phyloP scores from a whole-genome alignment of 2,113 vertebrate species.

The Engraulis encrasicolus region DNA sequence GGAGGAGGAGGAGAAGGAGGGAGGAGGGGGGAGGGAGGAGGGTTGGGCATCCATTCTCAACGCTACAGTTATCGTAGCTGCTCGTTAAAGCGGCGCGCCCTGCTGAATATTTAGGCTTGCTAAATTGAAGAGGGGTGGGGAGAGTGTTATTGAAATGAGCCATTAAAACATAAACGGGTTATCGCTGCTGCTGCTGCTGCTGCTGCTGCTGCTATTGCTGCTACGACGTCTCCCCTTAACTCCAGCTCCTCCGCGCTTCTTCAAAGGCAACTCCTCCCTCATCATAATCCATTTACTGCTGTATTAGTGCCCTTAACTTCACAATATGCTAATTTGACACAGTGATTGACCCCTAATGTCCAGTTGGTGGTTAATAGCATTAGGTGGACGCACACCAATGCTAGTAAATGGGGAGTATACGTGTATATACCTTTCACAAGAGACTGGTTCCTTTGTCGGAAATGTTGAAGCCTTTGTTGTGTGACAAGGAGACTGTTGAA shows the following conservation, averaged over 20 bases:
- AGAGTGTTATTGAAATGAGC: constrained; percentile 57
- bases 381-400: neutral
- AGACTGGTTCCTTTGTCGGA: neutral
- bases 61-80: constrained; percentile 59
- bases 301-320: constrained; percentile 31
- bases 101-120: constrained; percentile 62
- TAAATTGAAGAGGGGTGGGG: constrained; percentile 55
- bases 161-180: constrained; percentile 53
- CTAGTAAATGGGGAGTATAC: neutral
- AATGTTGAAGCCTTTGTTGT: neutral
- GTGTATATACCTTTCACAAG: no score
- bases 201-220: constrained; percentile 38
- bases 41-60: constrained; percentile 59
- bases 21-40: no score
- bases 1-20: no score
- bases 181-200: constrained; percentile 47
- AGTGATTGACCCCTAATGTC: constrained; percentile 38
- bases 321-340: constrained; percentile 43
- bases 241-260: constrained; percentile 33
- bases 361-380: neutral
- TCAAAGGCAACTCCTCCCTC: constrained; percentile 43
- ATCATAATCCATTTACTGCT: constrained; percentile 39
- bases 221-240: no score
- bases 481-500: neutral
- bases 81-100: constrained; percentile 65